phyloP scores from a whole-genome alignment of 2,888 invertebrate species.

The Marronus borbonicus region DNA sequence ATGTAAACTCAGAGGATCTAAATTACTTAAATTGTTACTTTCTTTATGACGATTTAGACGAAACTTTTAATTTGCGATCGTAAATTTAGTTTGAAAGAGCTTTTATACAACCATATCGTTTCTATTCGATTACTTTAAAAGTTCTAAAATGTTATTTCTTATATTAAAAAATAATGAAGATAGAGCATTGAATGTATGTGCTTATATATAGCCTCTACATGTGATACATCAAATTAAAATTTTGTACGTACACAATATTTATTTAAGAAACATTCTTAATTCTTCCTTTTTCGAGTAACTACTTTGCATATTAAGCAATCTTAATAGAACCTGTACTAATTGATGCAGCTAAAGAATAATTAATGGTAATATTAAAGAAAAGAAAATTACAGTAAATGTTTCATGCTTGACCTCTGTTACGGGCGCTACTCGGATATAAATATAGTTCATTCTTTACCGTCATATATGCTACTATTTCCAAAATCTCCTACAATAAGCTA shows the following conservation, averaged over 20 bases:
- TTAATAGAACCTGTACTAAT: background rate
- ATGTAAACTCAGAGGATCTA: too few relatives aligned
- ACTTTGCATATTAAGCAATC: background rate
- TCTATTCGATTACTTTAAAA: too few relatives aligned
- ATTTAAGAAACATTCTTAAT: background rate
- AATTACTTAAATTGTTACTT: too few relatives aligned
- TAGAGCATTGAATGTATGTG: too few relatives aligned
- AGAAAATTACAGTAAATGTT: background rate
- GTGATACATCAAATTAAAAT: constrained; percentile 27
- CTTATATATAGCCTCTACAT: background rate
- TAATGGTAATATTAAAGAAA: background rate
- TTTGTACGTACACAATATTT: constrained; percentile 11
- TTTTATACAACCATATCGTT: too few relatives aligned
- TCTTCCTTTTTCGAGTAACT: background rate
- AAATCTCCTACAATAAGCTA: constrained; percentile 3
- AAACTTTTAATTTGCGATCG: too few relatives aligned
- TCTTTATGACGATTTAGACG: too few relatives aligned
- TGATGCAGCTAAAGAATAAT: constrained; percentile 1
- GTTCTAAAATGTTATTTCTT: too few relatives aligned
- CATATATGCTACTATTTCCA: background rate
- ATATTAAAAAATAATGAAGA: too few relatives aligned
- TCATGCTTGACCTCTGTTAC: background rate
- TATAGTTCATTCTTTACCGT: background rate
- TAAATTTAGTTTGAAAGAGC: too few relatives aligned
- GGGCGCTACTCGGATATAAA: background rate